Evolutionary conservation across 1,140 invertebrate genomes (phyloP).

Genomic region (Apis dorsata): DNA sequence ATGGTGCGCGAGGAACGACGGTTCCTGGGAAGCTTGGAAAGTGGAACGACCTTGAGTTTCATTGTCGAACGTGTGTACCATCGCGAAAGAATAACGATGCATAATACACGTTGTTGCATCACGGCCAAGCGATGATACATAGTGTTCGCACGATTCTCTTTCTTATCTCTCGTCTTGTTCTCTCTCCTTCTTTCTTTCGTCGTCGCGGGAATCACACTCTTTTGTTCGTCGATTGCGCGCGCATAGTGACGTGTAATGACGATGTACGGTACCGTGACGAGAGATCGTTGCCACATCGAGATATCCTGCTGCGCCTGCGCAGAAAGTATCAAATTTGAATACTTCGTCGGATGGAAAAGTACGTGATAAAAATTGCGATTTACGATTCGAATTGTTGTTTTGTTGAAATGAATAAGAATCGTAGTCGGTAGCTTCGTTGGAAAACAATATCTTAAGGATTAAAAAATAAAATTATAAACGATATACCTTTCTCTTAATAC

Average conservation of each 20-base stretch:
- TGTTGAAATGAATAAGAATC: no score
- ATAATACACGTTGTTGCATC: slow-evolving; percentile 51
- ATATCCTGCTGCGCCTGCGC: slow-evolving; percentile 14
- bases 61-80: slow-evolving; percentile 51
- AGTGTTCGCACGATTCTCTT: slow-evolving; percentile 40
- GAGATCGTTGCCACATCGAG: slow-evolving; percentile 23
- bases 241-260: slow-evolving; percentile 7
- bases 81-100: slow-evolving; percentile 6
- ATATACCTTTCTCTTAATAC: no score
- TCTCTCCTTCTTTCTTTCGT: neutral
- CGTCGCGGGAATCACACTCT: slow-evolving; percentile 35
- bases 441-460: no score
- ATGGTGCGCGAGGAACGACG: slow-evolving; percentile 13
- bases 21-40: slow-evolving; percentile 70
- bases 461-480: no score
- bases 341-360: no score
- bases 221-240: slow-evolving; percentile 39
- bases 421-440: no score
- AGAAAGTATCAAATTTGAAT: neutral
- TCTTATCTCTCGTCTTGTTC: neutral
- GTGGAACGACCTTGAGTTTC: slow-evolving; percentile 75
- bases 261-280: neutral
- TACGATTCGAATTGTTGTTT: no score
- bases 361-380: no score
- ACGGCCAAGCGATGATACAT: slow-evolving; percentile 29